Base-by-base conservation (phyloP, 2,888 invertebrate species). In the Barypeithes pellucidus region DNA sequence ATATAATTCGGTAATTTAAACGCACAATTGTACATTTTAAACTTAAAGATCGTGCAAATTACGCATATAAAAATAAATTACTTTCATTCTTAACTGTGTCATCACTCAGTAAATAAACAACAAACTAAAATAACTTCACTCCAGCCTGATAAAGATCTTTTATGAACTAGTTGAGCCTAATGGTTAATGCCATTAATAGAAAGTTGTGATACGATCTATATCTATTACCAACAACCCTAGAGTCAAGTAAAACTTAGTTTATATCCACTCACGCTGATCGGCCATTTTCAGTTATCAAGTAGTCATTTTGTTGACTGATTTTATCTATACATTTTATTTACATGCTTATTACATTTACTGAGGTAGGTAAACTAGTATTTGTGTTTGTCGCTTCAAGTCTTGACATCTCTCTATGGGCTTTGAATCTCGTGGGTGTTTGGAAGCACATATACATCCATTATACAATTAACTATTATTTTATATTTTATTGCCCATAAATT, bases 221-320 rank as follows among this genome's bases (percentile, higher is more conserved):
- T 67, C 45, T 67, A 45, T 67, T 59, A 45, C 67, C 57, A 59
- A 67, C 67, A 36, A 66, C 57, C 59, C 47, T 36, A 47, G 33
- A 59, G 47, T 67, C 67, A 59, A 67, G 67, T 67, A 47, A 41
- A 59, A 47, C 20, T 57, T 57, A 59, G 12, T 45, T 67, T 67
- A 50, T 67, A 67, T 59, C 41, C 33, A 67, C 59, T 67, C 47
- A 57, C 59, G 47, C 43, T 22, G 67, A 59, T 59, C 57, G 59
- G 59, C 59, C 67, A 67, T 67, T 67, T 67, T 59, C 67, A 67
- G 59, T 67, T 57, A 66, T 59, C 45, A 67, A 67, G 57, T 67
- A 43, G 39, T 45, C 33, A 57, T 59, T 67, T 67, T 59, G 67
- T 67, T 67, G 33, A 67, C 61, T 50, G 59, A 68, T 65, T 18